Evolutionary conservation across 1,140 invertebrate species (phyloP).

Genomic region (Dendroctonus ponderosae): DNA sequence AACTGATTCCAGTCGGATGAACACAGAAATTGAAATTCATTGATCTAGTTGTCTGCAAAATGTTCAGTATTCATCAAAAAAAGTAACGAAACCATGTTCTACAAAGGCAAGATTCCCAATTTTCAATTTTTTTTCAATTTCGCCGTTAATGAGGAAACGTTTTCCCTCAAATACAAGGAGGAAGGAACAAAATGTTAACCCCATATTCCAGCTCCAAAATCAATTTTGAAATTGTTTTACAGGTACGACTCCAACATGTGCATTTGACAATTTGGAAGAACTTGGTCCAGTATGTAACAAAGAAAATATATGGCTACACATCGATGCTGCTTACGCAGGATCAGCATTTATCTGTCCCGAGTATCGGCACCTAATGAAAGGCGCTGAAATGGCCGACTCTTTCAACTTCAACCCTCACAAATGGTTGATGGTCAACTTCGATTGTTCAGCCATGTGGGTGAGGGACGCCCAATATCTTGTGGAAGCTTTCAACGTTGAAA

Average conservation of each 20-base stretch:
- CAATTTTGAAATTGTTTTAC: too few relatives aligned
- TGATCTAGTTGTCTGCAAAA: too few relatives aligned
- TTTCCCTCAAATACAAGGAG: too few relatives aligned
- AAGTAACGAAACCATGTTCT: too few relatives aligned
- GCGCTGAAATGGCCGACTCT: constrained; percentile 80
- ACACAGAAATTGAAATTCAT: too few relatives aligned
- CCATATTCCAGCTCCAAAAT: too few relatives aligned
- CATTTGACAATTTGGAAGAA: constrained; percentile 84
- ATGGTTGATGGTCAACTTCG: constrained; percentile 91
- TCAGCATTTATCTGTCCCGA: constrained; percentile 90
- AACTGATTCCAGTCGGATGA: too few relatives aligned
- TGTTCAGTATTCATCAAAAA: too few relatives aligned
- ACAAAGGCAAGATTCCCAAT: too few relatives aligned
- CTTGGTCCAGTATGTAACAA: constrained; percentile 78
- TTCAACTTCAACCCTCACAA: constrained; percentile 94
- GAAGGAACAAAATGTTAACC: too few relatives aligned
- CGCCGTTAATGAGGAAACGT: too few relatives aligned
- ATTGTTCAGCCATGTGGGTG: constrained; percentile 88
- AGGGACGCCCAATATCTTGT: constrained; percentile 78
- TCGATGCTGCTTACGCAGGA: constrained; percentile 89
- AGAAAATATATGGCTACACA: constrained; percentile 79
- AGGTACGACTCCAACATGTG: constrained; percentile 84
- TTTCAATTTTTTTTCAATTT: too few relatives aligned
- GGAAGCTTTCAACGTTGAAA: constrained; percentile 88
- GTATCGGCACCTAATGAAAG: constrained; percentile 76